Percentiles rank a stretch among this genome's conserved stretches.
Evolutionary conservation across 2,113 vertebrate species (phyloP).

Genomic region (Merops nubicus): DNA sequence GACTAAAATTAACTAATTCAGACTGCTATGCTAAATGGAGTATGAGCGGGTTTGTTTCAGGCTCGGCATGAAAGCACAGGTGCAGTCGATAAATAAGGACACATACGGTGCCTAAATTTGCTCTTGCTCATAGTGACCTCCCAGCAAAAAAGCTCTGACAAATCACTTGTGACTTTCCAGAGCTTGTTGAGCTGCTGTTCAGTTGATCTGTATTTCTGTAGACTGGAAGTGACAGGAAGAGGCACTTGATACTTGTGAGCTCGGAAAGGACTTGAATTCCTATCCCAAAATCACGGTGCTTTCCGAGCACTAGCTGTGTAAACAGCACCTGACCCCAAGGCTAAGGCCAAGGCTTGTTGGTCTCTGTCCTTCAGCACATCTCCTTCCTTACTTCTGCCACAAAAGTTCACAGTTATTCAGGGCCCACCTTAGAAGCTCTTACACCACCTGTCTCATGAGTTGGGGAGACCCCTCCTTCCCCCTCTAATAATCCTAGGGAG

Average conservation of each 20-base stretch:
- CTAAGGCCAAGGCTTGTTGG: not conserved
- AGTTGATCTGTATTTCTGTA: constrained; percentile 28
- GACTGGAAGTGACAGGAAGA: constrained; percentile 38
- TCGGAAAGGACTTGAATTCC: not conserved
- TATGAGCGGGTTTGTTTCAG: constrained; percentile 50
- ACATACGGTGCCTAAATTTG: constrained; percentile 43
- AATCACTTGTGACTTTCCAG: constrained; percentile 55
- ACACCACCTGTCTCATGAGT: fast-evolving
- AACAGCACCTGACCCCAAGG: not conserved
- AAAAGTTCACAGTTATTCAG: not conserved
- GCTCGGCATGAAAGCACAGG: constrained; percentile 51
- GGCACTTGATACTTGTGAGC: not conserved
- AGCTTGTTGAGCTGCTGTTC: constrained; percentile 6
- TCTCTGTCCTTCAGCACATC: not conserved
- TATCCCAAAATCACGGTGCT: not conserved
- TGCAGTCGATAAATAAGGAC: constrained; percentile 58
- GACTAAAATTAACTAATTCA: constrained; percentile 70
- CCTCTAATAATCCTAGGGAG: not conserved
- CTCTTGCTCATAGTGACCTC: not conserved
- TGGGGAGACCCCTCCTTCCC: not conserved
- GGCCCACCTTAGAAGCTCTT: not conserved
- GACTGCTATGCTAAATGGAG: constrained; percentile 54
- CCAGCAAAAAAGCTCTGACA: constrained; percentile 42
- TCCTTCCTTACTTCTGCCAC: not conserved
- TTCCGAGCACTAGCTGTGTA: not conserved